A percentile compares a stretch with the other conserved stretches of the same genome.
phyloP scores from a whole-genome alignment of 2,113 vertebrate species.

The Anoura caudifer region DNA sequence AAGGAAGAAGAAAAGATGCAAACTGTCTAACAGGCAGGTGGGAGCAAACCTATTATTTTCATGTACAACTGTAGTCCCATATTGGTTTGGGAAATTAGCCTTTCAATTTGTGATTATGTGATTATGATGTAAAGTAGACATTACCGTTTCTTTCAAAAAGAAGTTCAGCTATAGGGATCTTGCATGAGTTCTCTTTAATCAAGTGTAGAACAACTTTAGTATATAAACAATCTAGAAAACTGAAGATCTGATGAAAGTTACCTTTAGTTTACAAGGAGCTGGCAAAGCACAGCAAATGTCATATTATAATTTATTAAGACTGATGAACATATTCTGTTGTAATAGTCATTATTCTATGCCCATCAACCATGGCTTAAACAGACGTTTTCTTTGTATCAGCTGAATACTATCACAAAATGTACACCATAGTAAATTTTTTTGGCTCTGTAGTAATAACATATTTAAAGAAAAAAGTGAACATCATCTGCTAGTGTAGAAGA shows the following conservation, averaged over 20 bases:
- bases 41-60: slow-evolving; percentile 19
- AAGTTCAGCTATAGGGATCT: background rate
- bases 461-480: background rate
- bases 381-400: background rate
- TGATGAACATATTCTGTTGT: background rate
- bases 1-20: background rate
- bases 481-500: background rate
- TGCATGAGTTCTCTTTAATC: slow-evolving; percentile 23
- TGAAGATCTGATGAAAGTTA: slow-evolving; percentile 6
- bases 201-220: background rate
- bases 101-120: background rate
- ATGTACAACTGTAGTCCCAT: background rate
- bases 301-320: background rate
- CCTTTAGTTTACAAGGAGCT: background rate
- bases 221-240: background rate
- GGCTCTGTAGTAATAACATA: background rate
- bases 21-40: background rate
- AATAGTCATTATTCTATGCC: background rate
- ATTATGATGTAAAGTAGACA: background rate
- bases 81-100: background rate
- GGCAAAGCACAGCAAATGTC: background rate
- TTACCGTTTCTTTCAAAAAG: background rate
- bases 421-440: background rate
- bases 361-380: background rate
- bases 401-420: background rate